A percentile compares a stretch with the other conserved stretches of the same genome.
Evolutionary conservation across 2,888 invertebrate genomes (phyloP).

Genomic region (Sussaba pulchella): DNA sequence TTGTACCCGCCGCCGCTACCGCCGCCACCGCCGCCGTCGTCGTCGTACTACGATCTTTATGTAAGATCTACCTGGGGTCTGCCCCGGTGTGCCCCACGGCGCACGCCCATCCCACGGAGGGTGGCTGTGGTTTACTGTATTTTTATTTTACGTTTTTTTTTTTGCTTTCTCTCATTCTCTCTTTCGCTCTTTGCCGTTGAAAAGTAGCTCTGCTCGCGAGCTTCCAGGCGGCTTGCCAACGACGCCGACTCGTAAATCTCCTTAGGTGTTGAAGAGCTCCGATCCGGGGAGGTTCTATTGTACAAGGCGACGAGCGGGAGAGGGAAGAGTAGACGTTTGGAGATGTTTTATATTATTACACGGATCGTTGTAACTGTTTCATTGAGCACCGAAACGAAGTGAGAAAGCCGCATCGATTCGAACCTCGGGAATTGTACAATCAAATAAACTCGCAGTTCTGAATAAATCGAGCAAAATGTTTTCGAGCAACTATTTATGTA

Average conservation of each 20-base stretch:
- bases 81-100: conserved; percentile 74
- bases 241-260: conserved; percentile 77
- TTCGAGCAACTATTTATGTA: no score
- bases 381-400: conserved; percentile 27
- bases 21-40: conserved; percentile 4
- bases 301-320: conserved; percentile 57
- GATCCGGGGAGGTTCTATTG: conserved; percentile 60
- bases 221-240: conserved; percentile 46
- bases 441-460: not conserved
- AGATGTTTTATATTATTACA: conserved; percentile 37
- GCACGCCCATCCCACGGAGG: conserved; percentile 81
- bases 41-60: conserved; percentile 79
- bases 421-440: not conserved
- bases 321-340: conserved; percentile 40
- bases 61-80: conserved; percentile 80
- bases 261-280: conserved; percentile 76
- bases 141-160: conserved; percentile 65
- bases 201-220: conserved; percentile 33
- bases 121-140: conserved; percentile 80
- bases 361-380: conserved; percentile 38
- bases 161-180: conserved; percentile 48
- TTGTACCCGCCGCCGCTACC: conserved; percentile 69
- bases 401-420: not conserved
- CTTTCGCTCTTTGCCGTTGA: conserved; percentile 43
- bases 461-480: no score